A percentile compares a stretch with the other conserved stretches of the same genome.
Evolutionary conservation across 2,888 invertebrate genomes (phyloP).

Genomic region (Calameuta idolon): DNA sequence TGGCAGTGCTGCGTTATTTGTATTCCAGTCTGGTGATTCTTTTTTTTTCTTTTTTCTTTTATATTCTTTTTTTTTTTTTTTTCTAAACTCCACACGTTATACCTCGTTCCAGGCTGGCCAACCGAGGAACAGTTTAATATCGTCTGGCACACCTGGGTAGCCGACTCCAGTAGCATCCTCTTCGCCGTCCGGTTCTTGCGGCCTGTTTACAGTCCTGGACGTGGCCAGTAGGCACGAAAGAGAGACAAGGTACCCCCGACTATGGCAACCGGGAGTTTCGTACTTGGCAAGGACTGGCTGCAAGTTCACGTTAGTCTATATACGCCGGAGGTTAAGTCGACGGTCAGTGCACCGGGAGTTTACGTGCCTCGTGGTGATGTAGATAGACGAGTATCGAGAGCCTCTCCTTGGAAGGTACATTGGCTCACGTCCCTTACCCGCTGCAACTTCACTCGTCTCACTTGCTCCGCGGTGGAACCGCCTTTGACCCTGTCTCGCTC

Average conservation of each 20-base stretch:
- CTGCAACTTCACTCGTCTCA: neutral
- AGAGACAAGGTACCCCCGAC: slow-evolving; percentile 40
- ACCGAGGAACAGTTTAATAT: slow-evolving; percentile 32
- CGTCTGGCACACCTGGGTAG: slow-evolving; percentile 28
- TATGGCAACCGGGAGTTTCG: slow-evolving; percentile 56
- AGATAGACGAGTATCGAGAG: neutral
- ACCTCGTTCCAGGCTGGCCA: neutral
- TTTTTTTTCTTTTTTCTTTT: neutral
- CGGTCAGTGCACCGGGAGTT: slow-evolving; percentile 54
- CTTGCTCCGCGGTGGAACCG: neutral
- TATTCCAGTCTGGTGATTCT: neutral
- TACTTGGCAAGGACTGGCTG: slow-evolving; percentile 57
- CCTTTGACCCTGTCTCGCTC: neutral
- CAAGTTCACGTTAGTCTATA: slow-evolving; percentile 23
- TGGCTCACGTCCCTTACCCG: neutral
- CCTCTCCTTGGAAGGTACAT: neutral
- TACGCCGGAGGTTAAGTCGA: slow-evolving; percentile 30
- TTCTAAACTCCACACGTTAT: neutral
- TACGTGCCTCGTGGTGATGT: neutral
- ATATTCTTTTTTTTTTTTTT: slow-evolving; percentile 6
- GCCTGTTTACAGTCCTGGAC: slow-evolving; percentile 55
- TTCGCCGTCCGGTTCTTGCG: slow-evolving; percentile 57
- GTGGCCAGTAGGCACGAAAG: slow-evolving; percentile 29
- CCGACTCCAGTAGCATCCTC: neutral
- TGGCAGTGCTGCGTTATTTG: slow-evolving; percentile 4